Conservation (phyloP, 2,113 vertebrate species). For the Corydoras maculifer region DNA sequence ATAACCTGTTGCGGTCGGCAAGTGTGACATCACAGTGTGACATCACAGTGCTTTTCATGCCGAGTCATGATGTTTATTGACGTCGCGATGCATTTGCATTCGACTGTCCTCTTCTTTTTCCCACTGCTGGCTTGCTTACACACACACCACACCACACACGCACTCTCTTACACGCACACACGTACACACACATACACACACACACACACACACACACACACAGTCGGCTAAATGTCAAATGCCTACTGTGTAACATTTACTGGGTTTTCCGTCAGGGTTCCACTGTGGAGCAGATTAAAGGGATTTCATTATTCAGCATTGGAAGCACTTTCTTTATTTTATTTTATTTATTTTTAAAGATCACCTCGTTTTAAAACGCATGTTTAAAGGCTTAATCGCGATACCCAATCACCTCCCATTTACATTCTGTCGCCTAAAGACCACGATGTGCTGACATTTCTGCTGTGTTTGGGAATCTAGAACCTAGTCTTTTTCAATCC, state of each 20-base stretch:
- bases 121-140: conserved; percentile 14
- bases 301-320: conserved; percentile 3
- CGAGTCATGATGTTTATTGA: conserved; percentile 26
- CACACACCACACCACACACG: no score
- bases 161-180: no score
- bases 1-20: conserved; percentile 10
- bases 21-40: conserved; percentile 15
- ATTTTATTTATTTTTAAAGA: no score
- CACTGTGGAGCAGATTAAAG: conserved; percentile 16
- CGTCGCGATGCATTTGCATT: neutral
- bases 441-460: no score
- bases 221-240: conserved; percentile 41
- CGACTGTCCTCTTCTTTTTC: neutral
- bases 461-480: no score
- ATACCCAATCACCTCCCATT: no score
- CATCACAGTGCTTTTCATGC: conserved; percentile 2
- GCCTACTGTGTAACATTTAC: conserved; percentile 41
- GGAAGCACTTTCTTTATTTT: neutral
- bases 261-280: conserved; percentile 20
- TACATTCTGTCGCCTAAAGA: no score
- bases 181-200: neutral
- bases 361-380: no score
- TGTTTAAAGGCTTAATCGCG: no score
- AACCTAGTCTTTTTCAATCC: no score
- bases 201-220: conserved; percentile 4